These are phyloP conservation scores for Xestoiulus laeticollis DNA, from an alignment of 2,888 invertebrate genomes.

Conservation along the genomic window DNA sequence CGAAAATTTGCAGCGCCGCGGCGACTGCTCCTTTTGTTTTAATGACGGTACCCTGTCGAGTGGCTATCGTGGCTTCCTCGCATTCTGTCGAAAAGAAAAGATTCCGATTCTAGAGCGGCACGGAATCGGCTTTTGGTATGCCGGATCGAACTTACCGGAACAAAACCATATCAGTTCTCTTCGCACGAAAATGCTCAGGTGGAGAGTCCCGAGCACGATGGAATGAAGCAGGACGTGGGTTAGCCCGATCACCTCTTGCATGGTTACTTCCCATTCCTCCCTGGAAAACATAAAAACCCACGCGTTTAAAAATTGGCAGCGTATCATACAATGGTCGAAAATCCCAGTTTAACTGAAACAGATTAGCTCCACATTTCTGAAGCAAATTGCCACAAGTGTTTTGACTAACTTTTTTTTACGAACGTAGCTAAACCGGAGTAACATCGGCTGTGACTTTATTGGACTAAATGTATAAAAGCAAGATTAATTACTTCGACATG, in stretches of 20 bases:
- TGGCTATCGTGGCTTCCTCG: conserved; percentile 86
- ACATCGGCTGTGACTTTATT: too few species aligned
- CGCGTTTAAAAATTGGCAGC: too few species aligned
- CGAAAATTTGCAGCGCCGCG: conserved; percentile 90
- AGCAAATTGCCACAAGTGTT: too few species aligned
- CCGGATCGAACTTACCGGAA: conserved; percentile 69
- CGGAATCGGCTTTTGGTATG: neutral
- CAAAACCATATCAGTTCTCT: conserved; percentile 96
- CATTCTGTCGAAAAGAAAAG: conserved; percentile 65
- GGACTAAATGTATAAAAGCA: too few species aligned
- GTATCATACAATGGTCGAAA: too few species aligned
- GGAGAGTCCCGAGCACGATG: conserved; percentile 84
- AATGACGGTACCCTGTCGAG: conserved; percentile 89
- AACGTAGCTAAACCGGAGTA: too few species aligned
- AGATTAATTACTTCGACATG: neutral
- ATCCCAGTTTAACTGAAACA: too few species aligned
- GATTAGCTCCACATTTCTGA: too few species aligned
- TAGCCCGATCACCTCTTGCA: conserved; percentile 93
- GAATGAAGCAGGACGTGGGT: conserved; percentile 91
- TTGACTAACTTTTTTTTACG: too few species aligned
- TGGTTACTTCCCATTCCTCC: conserved; percentile 85
- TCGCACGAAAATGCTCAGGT: conserved; percentile 85
- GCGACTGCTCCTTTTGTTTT: conserved; percentile 91
- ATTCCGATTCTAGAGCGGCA: conserved; percentile 10
- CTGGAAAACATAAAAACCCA: conserved; percentile 36